phyloP scores from a whole-genome alignment of 2,113 vertebrate genomes.

The Anhinga rufa region DNA sequence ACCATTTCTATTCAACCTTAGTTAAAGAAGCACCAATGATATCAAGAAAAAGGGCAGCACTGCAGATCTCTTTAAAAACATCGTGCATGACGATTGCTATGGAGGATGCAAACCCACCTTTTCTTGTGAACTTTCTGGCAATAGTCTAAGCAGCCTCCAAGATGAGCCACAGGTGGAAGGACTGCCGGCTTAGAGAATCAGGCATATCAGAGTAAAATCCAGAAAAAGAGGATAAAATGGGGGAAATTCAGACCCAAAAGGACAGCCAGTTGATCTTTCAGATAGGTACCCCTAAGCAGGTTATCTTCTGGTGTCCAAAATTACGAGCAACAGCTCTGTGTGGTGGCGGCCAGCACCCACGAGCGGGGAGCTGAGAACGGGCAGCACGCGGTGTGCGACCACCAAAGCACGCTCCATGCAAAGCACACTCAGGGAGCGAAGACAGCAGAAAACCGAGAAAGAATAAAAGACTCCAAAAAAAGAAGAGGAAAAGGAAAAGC shows the following conservation, averaged over 20 bases:
- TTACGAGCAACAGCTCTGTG: accelerated
- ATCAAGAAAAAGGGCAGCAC: background rate
- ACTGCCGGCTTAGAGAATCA: background rate
- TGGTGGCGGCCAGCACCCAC: background rate
- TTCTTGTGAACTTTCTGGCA: background rate
- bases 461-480: background rate
- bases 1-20: background rate
- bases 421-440: accelerated
- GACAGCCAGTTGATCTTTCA: background rate
- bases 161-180: background rate
- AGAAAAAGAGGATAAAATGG: background rate
- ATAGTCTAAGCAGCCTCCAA: background rate
- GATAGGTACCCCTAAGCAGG: background rate
- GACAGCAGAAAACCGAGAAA: background rate
- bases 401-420: background rate
- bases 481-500: background rate
- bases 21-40: background rate
- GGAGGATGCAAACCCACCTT: background rate
- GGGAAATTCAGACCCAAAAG: background rate
- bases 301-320: background rate
- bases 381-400: accelerated
- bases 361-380: accelerated
- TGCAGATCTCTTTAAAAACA: background rate
- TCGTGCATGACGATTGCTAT: accelerated
- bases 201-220: background rate